Conservation (phyloP, 2,113 vertebrate species). For the Uropsilus gracilis region DNA sequence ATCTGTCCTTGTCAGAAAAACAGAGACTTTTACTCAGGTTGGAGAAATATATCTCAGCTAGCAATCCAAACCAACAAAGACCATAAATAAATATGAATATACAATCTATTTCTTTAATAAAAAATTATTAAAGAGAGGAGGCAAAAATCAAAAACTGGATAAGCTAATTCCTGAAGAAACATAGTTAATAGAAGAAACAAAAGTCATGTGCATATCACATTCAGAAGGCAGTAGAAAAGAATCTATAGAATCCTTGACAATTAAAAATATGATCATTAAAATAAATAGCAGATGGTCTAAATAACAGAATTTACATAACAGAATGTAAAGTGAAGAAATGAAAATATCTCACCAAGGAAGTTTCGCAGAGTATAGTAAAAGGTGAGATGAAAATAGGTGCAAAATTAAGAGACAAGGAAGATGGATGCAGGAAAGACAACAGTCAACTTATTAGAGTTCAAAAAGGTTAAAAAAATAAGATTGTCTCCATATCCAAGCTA, state of each 20-base stretch:
- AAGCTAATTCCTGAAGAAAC: constrained; percentile 49
- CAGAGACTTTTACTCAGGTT: not conserved
- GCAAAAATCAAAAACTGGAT: not conserved
- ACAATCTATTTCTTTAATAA: not conserved
- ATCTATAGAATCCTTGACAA: constrained; percentile 51
- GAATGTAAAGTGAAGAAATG: constrained; percentile 57
- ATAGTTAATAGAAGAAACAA: constrained; percentile 3
- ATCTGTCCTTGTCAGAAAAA: not conserved
- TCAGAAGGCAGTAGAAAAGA: not conserved
- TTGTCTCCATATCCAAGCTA: too few species aligned
- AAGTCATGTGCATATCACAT: not conserved
- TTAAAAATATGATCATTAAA: constrained; percentile 60
- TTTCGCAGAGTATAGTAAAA: constrained; percentile 31
- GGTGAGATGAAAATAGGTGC: constrained; percentile 31
- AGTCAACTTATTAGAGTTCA: constrained; percentile 12
- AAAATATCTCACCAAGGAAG: constrained; percentile 57
- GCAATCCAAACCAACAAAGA: not conserved
- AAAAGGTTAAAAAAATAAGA: not conserved
- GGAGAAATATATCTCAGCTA: not conserved
- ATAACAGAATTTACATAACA: constrained; percentile 66
- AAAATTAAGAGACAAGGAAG: constrained; percentile 9
- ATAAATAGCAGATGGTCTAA: constrained; percentile 67
- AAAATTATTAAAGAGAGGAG: not conserved
- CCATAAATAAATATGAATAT: not conserved
- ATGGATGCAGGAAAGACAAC: not conserved